These are phyloP conservation scores for Emydoidea blandingii DNA, from an alignment of 2,797 vertebrate genomes.

Conservation along the genomic window DNA sequence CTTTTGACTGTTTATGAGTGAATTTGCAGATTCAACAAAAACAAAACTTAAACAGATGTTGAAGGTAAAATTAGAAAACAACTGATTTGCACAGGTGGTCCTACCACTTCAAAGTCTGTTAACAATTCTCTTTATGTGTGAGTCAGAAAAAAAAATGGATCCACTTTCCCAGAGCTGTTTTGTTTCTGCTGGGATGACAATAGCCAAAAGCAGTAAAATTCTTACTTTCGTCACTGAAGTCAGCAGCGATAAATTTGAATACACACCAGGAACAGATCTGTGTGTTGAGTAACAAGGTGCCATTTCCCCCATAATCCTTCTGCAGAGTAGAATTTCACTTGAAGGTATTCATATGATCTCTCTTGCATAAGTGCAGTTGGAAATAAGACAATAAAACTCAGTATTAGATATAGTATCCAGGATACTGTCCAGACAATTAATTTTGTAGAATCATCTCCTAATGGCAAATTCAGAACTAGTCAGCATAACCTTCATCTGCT, in stretches of 20 bases:
- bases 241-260: background rate
- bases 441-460: background rate
- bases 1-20: background rate
- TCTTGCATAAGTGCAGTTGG: background rate
- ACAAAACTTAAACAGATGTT: background rate
- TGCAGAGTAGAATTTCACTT: rapidly evolving
- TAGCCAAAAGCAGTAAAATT: background rate
- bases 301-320: background rate
- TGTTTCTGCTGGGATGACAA: background rate
- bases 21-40: background rate
- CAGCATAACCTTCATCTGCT: background rate
- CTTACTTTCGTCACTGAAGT: background rate
- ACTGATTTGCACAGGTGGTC: background rate
- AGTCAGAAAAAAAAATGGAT: background rate
- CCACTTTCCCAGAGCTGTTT: background rate
- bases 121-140: background rate
- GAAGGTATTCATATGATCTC: background rate
- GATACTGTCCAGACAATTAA: background rate
- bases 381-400: background rate
- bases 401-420: background rate
- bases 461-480: background rate
- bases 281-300: background rate
- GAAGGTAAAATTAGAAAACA: background rate
- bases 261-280: background rate
- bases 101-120: background rate